phyloP scores from a whole-genome alignment of 2,888 invertebrate genomes.

The Drosophila demipolita region DNA sequence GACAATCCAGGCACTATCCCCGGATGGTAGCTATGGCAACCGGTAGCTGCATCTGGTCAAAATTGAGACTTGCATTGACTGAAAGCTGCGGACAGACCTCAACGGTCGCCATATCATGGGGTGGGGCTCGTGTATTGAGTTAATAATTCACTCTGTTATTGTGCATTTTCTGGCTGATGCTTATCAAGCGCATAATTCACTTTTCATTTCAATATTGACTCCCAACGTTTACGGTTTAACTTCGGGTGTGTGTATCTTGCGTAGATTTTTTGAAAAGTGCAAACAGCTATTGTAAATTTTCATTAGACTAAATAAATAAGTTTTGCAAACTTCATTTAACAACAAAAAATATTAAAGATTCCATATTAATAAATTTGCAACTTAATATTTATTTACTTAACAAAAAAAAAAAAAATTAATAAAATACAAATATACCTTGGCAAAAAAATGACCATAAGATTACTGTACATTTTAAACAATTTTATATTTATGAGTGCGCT shows the following conservation, averaged over 20 bases:
- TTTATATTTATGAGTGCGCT: not conserved
- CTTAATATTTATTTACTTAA: not conserved
- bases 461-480: not conserved
- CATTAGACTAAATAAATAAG: not conserved
- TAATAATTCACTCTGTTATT: not conserved
- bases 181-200: constrained; percentile 1
- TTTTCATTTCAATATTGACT: constrained; percentile 8
- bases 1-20: constrained; percentile 25
- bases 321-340: not conserved
- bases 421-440: not conserved
- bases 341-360: not conserved
- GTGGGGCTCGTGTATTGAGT: constrained; percentile 24
- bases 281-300: not conserved
- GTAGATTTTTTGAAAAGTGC: not conserved
- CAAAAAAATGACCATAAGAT: not conserved
- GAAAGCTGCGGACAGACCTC: constrained; percentile 14
- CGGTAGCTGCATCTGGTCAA: constrained; percentile 32
- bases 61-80: constrained; percentile 1
- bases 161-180: not conserved
- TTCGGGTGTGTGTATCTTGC: not conserved
- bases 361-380: not conserved
- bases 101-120: constrained; percentile 31
- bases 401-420: not conserved
- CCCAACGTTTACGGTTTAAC: not conserved
- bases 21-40: constrained; percentile 57